phyloP scores from a whole-genome alignment of 2,888 invertebrate species.

The Heliconius aoede region DNA sequence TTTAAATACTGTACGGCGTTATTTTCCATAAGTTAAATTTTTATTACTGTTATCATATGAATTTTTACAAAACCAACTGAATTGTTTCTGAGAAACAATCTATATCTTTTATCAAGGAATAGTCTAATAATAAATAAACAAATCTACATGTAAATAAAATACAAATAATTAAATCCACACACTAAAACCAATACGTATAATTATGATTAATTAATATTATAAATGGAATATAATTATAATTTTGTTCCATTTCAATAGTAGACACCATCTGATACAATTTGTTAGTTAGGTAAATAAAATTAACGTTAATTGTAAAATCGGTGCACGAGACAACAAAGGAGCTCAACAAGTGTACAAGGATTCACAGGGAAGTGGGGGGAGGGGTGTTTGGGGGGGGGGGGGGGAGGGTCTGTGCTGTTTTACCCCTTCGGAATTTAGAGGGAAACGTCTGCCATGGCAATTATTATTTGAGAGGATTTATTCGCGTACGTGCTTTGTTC shows the following conservation, averaged over 20 bases:
- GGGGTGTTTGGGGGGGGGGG: too few relatives aligned
- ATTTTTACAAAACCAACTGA: neutral
- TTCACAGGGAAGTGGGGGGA: slow-evolving; percentile 43
- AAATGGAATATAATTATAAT: neutral
- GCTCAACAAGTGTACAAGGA: slow-evolving; percentile 52
- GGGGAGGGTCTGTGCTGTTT: too few relatives aligned
- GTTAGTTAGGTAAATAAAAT: slow-evolving; percentile 4
- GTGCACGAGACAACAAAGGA: slow-evolving; percentile 54
- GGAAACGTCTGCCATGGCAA: slow-evolving; percentile 41
- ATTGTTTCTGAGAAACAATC: neutral
- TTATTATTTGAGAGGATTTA: slow-evolving; percentile 41
- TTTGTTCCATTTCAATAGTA: neutral
- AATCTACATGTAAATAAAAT: too few relatives aligned
- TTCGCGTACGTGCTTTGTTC: slow-evolving; percentile 21
- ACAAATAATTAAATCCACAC: too few relatives aligned
- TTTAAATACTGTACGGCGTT: too few relatives aligned
- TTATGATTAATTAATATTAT: neutral
- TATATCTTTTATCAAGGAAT: too few relatives aligned
- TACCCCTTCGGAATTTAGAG: slow-evolving; percentile 36
- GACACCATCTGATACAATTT: neutral
- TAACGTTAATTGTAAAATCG: slow-evolving; percentile 18
- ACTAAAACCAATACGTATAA: neutral
- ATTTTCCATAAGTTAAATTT: too few relatives aligned
- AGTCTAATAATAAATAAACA: too few relatives aligned
- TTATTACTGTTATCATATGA: too few relatives aligned